A percentile compares a stretch with the other conserved stretches of the same genome.
phyloP scores from a whole-genome alignment of 1,140 invertebrate species.

The Venturia canescens region DNA sequence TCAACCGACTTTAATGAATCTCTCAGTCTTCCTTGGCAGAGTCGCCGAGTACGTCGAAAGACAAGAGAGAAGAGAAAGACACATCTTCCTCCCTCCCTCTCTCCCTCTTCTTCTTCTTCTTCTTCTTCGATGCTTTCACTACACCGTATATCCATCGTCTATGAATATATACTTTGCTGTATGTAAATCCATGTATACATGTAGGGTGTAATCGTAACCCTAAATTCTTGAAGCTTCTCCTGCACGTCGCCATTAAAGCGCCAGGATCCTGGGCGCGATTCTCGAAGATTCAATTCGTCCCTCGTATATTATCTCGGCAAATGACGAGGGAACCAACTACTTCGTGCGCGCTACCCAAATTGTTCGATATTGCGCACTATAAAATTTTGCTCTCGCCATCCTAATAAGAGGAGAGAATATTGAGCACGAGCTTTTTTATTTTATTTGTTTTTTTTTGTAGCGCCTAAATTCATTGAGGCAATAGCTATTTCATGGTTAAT shows the following conservation, averaged over 20 bases:
- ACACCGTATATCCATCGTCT: constrained; percentile 17
- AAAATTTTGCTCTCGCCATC: background rate
- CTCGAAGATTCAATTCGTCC: constrained; percentile 11
- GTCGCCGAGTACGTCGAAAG: constrained; percentile 50
- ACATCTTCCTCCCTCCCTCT: constrained; percentile 1
- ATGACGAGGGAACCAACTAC: background rate
- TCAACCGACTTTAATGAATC: constrained; percentile 72
- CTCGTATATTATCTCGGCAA: constrained; percentile 12
- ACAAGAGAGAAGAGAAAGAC: constrained; percentile 50
- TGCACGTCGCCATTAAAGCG: constrained; percentile 11
- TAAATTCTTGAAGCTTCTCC: constrained; percentile 6
- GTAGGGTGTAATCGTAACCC: constrained; percentile 16
- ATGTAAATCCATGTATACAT: constrained; percentile 1
- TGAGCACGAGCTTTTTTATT: too few relatives aligned
- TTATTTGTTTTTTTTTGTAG: background rate
- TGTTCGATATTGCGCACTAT: background rate
- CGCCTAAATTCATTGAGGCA: background rate
- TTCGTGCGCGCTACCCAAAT: background rate
- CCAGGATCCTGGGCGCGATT: background rate
- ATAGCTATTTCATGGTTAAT: background rate
- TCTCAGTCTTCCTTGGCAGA: constrained; percentile 56
- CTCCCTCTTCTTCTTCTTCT: constrained; percentile 30
- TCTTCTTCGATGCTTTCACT: constrained; percentile 27
- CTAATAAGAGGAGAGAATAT: background rate
- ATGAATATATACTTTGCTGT: background rate